phyloP scores from a whole-genome alignment of 2,113 vertebrate species.

The Cynoglossus semilaevis region DNA sequence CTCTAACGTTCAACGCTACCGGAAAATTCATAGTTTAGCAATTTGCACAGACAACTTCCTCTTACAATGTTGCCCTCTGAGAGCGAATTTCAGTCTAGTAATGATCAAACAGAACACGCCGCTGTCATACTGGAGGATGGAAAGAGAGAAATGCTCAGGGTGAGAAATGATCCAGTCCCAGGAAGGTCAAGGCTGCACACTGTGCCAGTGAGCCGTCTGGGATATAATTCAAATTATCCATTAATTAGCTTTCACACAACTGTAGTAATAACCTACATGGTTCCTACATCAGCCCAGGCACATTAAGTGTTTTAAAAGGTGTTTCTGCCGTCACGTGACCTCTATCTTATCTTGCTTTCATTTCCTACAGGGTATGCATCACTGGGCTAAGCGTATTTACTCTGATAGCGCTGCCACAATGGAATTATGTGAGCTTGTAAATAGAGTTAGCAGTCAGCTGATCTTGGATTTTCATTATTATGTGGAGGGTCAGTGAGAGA shows the following conservation, averaged over 20 bases:
- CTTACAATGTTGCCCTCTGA: constrained; percentile 54
- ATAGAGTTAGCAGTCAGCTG: constrained; percentile 85
- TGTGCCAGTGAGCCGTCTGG: constrained; percentile 69
- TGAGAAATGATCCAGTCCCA: constrained; percentile 64
- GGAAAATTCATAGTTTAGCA: constrained; percentile 31
- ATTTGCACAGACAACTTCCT: constrained; percentile 48
- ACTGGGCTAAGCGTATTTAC: constrained; percentile 68
- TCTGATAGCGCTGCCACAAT: constrained; percentile 84
- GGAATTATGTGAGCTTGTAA: constrained; percentile 86
- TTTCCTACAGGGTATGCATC: constrained; percentile 70
- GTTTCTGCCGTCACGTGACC: constrained; percentile 78
- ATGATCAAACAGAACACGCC: constrained; percentile 54
- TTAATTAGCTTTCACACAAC: constrained; percentile 84
- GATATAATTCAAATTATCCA: constrained; percentile 87
- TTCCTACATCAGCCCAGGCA: constrained; percentile 81
- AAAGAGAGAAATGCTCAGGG: constrained; percentile 24
- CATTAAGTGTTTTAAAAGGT: constrained; percentile 85
- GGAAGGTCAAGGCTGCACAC: constrained; percentile 85
- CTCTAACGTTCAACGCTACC: constrained; percentile 19
- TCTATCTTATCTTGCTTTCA: constrained; percentile 72
- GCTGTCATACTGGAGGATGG: constrained; percentile 40
- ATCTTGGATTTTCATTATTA: constrained; percentile 79
- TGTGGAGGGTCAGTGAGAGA: constrained; percentile 49
- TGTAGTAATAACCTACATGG: constrained; percentile 79
- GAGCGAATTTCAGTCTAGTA: constrained; percentile 61